Base-by-base conservation (phyloP, 2,888 invertebrate species). In the Drosophila vallismaia region DNA sequence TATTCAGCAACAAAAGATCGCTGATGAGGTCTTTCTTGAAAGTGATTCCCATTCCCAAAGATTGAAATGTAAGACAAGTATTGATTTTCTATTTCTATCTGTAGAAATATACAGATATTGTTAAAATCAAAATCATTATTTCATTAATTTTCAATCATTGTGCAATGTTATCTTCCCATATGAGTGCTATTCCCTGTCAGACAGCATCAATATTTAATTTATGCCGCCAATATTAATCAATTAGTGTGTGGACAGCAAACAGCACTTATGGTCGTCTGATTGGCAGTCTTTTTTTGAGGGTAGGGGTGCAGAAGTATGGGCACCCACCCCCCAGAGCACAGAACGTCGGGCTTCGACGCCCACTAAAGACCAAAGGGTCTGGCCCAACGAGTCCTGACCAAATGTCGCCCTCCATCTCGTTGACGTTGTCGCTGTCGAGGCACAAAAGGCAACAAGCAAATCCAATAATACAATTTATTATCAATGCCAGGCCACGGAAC, bases 381-480 rank as follows among this genome's bases (percentile, higher is more conserved):
- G 51, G 44, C 4, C 29, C 77, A 56, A 67, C 46, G 55, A 60
- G 44, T 46, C 45, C 54, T 62, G 70, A 31, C 60, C 81, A 77
- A 75, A 62, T 75, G 75, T 69, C 54, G 66, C 67, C 55, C 63
- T 63, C 44, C 64, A 19, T 36, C 50, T 24, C 67, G 12, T 38
- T 29, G 36, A 14, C 56, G 46, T 24, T 49, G 46, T 24, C 36
- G 42, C 44, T 71, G 72, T 46, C 46, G 72, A 29, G 56, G 53
- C 69, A 70, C 54, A 70, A 77, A 70, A 68, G 79, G 76, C 79
- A 80, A 78, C 85, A 76, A 78, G 72, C 79, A 82, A 82, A 87
- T 82, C 79, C 82, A 87, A 82, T 82, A 82, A 85, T 68, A 75
- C 67, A 87, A 82, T 87, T 87, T 87, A 87, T 78, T 81, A 70